Percentiles rank a stretch among this genome's conserved stretches.
phyloP scores from a whole-genome alignment of 2,113 vertebrate species.

The Cathartes aura region DNA sequence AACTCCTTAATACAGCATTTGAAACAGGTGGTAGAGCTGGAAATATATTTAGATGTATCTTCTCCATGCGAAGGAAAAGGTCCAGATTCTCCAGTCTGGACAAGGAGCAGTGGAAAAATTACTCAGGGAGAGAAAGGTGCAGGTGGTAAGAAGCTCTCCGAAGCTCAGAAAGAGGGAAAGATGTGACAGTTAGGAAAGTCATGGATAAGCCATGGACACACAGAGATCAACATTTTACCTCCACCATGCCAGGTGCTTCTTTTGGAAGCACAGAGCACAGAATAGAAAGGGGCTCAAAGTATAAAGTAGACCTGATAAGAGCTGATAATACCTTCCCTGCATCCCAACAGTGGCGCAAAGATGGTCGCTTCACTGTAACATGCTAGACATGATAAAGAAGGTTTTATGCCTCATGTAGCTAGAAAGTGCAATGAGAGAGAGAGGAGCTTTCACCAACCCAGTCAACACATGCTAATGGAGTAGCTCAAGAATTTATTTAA shows the following conservation, averaged over 20 bases:
- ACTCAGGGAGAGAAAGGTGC: background rate
- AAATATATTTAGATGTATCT: background rate
- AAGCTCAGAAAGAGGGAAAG: background rate
- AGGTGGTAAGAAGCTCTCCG: background rate
- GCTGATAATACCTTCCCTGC: background rate
- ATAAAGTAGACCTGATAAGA: background rate
- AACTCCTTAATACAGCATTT: background rate
- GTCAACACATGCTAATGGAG: fast-evolving
- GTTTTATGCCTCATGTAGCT: background rate
- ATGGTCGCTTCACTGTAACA: background rate
- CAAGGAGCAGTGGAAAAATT: background rate
- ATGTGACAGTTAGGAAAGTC: background rate
- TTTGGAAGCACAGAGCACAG: background rate
- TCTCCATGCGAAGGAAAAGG: background rate
- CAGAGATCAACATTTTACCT: background rate
- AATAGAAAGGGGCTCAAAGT: background rate
- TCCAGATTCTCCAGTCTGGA: background rate
- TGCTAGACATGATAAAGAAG: background rate
- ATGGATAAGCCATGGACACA: background rate
- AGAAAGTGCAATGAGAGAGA: background rate
- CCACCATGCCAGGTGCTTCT: background rate
- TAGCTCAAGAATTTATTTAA: background rate
- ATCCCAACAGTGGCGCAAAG: background rate
- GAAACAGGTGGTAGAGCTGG: background rate
- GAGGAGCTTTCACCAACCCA: background rate